Evolutionary conservation across 2,113 vertebrate species (phyloP).

Genomic region (Progne subis): DNA sequence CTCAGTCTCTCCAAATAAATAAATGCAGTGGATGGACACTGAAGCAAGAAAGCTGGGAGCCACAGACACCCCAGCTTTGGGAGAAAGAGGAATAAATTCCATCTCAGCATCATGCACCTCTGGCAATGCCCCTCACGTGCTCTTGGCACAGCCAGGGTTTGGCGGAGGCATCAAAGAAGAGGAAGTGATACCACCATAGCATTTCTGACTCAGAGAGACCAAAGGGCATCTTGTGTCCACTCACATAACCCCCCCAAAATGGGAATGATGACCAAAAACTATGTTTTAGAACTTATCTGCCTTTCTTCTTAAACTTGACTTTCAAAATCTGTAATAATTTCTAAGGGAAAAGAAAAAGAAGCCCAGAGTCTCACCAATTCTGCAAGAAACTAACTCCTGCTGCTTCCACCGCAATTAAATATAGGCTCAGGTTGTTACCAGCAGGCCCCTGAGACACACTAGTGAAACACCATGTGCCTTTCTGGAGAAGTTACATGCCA

Average conservation of each 20-base stretch:
- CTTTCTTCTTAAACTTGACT: background rate
- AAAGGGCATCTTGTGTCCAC: background rate
- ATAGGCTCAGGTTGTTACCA: background rate
- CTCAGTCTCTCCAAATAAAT: background rate
- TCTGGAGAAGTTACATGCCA: background rate
- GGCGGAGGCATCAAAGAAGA: background rate
- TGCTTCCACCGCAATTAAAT: background rate
- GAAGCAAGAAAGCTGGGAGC: background rate
- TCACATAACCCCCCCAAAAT: background rate
- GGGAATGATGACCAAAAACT: background rate
- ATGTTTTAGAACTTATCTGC: background rate
- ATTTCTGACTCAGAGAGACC: background rate
- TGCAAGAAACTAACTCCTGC: background rate
- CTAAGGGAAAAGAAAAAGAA: background rate
- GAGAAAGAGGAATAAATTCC: background rate
- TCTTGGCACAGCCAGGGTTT: background rate
- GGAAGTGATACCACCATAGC: rapidly evolving
- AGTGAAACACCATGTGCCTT: background rate
- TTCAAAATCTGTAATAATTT: background rate
- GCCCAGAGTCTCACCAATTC: background rate
- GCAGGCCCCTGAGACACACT: background rate
- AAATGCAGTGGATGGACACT: background rate
- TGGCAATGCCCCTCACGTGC: background rate
- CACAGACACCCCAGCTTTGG: background rate
- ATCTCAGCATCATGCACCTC: background rate